Evolutionary conservation across 2,888 invertebrate genomes (phyloP), one percentile per base, ranked within the genome.

Genomic region (Xylocampa areola): DNA sequence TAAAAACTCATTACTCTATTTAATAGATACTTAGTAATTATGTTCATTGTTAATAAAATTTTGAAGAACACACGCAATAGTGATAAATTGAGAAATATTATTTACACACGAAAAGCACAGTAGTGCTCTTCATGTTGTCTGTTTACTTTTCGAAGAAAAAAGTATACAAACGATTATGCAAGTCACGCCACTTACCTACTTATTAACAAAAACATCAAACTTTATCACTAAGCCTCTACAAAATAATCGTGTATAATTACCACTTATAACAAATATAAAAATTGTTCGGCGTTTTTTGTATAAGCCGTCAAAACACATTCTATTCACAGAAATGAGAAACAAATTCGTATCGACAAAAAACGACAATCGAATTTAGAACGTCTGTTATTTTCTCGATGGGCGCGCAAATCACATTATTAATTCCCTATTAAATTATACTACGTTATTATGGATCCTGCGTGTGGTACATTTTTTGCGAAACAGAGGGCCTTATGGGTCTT

Each of bases 381-480:
- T 74, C 84, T 81, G 70, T 85, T 85, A 86, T 84, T 85, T 85
- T 80, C 68, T 73, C 73, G 70, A 80, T 67, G 80, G 77, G 71
- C 79, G 79, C 81, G 78, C 84, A 89, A 86, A 90, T 91, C 90
- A 84, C 82, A 77, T 83, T 82, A 83, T 85, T 85, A 81, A 78
- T 81, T 82, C 81, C 77, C 83, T 87, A 91, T 89, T 89, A 88
- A 81, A 89, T 90, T 87, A 87, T 80, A 82, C 82, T 78, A 79
- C 76, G 81, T 81, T 89, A 91, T 91, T 89, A 86, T 81, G 81
- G 79, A 79, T 79, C 81, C 76, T 88, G 91, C 85, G 91, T 92
- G 93, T 89, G 92, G 91, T 84, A 86, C 80, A 76, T 76, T 90
- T 91, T 90, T 89, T 87, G 90, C 89, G 81, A 87, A 87, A 87